Evolutionary conservation across 2,888 invertebrate genomes (phyloP), one percentile per base, ranked within the genome.

Genomic region (Hirudinaria manillensis): DNA sequence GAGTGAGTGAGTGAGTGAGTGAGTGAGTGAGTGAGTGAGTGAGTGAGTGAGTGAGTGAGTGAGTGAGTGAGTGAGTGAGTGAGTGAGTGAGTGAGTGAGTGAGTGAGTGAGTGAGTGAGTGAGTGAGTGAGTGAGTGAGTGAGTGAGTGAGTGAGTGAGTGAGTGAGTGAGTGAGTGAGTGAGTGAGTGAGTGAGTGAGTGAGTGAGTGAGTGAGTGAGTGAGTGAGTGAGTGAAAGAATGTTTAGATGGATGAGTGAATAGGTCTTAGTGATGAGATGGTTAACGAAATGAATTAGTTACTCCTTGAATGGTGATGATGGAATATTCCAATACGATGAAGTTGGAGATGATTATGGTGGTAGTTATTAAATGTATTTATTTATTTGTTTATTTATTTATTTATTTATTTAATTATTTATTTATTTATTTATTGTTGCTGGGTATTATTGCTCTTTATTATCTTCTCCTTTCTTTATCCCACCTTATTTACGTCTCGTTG

Each of bases 31-130:
- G 34, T 75, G 34, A 72, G 56, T 53, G 70, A 24, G 75, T 75
- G 70, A 55, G 72, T 66, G 45, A 61, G 76, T 34, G 65, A 56
- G 2, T 61, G 67, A 38, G 68, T 34, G 74, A 45, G 74, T 74
- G 74, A 27, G 38, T 67, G 32, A 75, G 72, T 76, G 72, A 72
- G 72, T 75, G 61, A 72, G 72, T 75, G 71, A 71, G 72, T 72
- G 56, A 34, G 75, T 70, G 34, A 55, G 45, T 38, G 72, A 36
- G 66, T 56, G 75, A 53, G 51, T 29, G 51, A 76, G 29, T 70
- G 34, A 61, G 45, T 67, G 36, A 74, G 74, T 74, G 19, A 68
- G 68, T 19, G 27, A 51, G 53, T 74, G 19, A 74, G 71, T 45
- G 56, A 73, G 73, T 72, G 72, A 53, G 75, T 72, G 72, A 51